Percentiles rank a stretch among this genome's conserved stretches.
phyloP scores from a whole-genome alignment of 2,888 invertebrate species.

The Eupithecia tripunctaria region DNA sequence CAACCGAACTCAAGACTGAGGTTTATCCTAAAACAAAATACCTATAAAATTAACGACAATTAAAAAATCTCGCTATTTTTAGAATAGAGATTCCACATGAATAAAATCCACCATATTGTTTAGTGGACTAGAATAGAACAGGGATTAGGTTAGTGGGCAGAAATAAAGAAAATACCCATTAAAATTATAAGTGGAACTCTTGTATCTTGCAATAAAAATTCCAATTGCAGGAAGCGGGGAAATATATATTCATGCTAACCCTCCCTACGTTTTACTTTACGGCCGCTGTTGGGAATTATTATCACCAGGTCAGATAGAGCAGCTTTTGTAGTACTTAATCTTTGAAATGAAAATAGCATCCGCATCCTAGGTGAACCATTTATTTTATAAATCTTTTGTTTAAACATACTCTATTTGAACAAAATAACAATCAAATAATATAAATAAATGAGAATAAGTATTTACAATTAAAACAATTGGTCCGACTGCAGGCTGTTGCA shows the following conservation, averaged over 20 bases:
- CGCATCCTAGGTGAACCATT: neutral
- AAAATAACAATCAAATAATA: too few species aligned
- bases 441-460: too few species aligned
- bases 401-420: too few species aligned
- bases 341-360: slow-evolving; percentile 26
- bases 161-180: neutral
- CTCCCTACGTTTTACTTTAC: slow-evolving; percentile 55
- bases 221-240: neutral
- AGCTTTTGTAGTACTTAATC: slow-evolving; percentile 25
- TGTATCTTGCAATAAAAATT: neutral
- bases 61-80: neutral
- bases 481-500: too few species aligned
- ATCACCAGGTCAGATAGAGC: slow-evolving; percentile 34
- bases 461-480: too few species aligned
- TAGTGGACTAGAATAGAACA: neutral
- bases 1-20: too few species aligned
- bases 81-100: neutral
- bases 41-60: neutral
- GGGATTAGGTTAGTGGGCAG: neutral
- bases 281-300: slow-evolving; percentile 52
- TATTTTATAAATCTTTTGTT: too few species aligned
- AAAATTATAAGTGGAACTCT: neutral
- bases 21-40: neutral
- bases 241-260: neutral
- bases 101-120: neutral